Base-by-base conservation (phyloP, 2,888 invertebrate species). In the Drosophila borealis region DNA sequence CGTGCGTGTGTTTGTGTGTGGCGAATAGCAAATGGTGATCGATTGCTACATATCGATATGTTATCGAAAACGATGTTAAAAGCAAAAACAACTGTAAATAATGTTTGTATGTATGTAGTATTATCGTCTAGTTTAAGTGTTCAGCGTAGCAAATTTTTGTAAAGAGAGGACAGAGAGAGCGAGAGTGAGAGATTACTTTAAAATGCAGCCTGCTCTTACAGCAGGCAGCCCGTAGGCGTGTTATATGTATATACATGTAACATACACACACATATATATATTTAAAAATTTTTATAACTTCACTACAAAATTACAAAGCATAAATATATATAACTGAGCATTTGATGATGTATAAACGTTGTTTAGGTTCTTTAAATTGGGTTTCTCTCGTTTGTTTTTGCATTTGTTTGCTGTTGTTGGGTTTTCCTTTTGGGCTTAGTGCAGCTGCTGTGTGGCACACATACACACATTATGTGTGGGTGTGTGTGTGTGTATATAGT, bases 61-160 rank as follows among this genome's bases (percentile, higher is more conserved):
- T 54, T 51, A 73, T 78, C 56, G 69, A 57, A 19, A 64, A 37
- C 49, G 59, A 57, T 68, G 41, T 72, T 68, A 44, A 70, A 60
- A 36, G 33, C 19, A 11, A 54, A 48, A 77, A 54, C 54, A 70
- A 45, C 44, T 76, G 76, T 76, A 76, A 70, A 76, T 76, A 76
- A 61, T 65, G 37, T 73, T 73, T 75, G 74, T 75, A 75, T 73
- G 77, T 75, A 76, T 70, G 45, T 70, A 74, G 45, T 70, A 74
- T 62, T 56, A 60, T 29, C 39, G 19, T 42, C 25, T 69, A 76
- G 61, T 21, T 57, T 78, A 78, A 75, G 74, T 57, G 73, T 73
- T 78, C 54, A 75, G 55, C 10, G 33, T 75, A 75, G 78, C 41
- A 41, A 77, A 78, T 78, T 75, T 53, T 60, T 75, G 59, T 75